Base-by-base conservation (phyloP, 2,113 vertebrate genomes). In the Eretmochelys imbricata region DNA sequence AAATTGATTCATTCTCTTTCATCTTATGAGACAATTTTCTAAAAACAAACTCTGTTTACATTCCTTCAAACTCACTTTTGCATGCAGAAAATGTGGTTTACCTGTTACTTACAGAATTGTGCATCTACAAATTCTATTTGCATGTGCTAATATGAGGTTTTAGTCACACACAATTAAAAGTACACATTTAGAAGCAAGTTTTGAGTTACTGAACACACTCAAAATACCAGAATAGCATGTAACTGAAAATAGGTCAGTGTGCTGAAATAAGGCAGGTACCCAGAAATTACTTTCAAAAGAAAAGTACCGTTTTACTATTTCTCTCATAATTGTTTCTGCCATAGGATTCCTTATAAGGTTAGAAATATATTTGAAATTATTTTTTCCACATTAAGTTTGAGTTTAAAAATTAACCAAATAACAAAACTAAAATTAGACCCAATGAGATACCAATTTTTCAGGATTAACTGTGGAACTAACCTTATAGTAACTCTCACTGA, bases 231-330 rank as follows among this genome's bases (percentile, higher is more conserved):
- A 86, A 51, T 27, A 24, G 8, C 3, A 3, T 10, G 1, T 16
- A 75, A 1, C 4, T 80, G n/a, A 88, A 92, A 95, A 57, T 53
- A 62, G 42, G 22, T 1, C 1, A 8, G 17, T 80, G 3, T n/a
- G 25, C 16, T 86, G 8, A 1, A 76, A 42, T 91, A 62, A 82
- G 51, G 13, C n/a, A 3, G 5, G 8, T 93, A 76, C 7, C 8
- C 9, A 82, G 14, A 59, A 59, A 87, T 84, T 31, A 3, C 46
- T 94, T 82, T 27, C 5, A 57, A 72, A 89, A 82, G 4, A 14
- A 20, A 80, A 90, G 5, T 27, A 17, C 2, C 1, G 1, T 9
- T 3, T 24, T n/a, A 1, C 1, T 78, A 38, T 81, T 88, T 83
- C 9, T 48, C 38, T 85, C 0, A 1, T 3, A 90, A 76, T 76